These are phyloP conservation scores for Desmodus rotundus DNA, from an alignment of 2,113 vertebrate genomes.

Conservation along the genomic window DNA sequence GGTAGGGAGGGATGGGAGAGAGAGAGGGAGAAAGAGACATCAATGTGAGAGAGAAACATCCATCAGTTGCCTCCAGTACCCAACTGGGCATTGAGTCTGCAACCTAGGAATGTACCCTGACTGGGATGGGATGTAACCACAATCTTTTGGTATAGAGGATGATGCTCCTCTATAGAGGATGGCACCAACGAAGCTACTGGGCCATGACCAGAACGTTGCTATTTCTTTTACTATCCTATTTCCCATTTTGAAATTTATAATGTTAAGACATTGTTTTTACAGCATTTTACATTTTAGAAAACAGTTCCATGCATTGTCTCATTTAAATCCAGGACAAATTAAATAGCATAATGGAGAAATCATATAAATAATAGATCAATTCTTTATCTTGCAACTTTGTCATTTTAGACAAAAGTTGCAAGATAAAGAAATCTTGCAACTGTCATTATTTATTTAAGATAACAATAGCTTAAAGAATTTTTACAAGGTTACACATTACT, in stretches of 20 bases:
- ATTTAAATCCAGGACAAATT: not conserved
- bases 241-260: not conserved
- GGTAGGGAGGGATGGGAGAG: too few species aligned
- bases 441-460: not conserved
- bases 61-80: too few species aligned
- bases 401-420: too few species aligned
- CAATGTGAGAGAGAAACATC: too few species aligned
- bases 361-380: not conserved
- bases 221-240: not conserved
- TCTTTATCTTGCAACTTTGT: not conserved
- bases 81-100: too few species aligned
- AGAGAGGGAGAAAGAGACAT: too few species aligned
- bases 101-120: too few species aligned
- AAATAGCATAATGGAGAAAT: constrained; percentile 1
- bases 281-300: constrained; percentile 15
- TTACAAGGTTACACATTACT: not conserved
- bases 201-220: not conserved
- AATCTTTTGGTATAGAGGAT: too few species aligned
- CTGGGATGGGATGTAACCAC: too few species aligned
- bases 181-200: too few species aligned
- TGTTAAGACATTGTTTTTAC: not conserved
- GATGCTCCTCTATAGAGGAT: too few species aligned
- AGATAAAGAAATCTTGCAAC: too few species aligned
- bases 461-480: constrained; percentile 7
- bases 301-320: not conserved